These are phyloP conservation scores for Equus quagga DNA, from an alignment of 2,113 vertebrate genomes.

Conservation along the genomic window DNA sequence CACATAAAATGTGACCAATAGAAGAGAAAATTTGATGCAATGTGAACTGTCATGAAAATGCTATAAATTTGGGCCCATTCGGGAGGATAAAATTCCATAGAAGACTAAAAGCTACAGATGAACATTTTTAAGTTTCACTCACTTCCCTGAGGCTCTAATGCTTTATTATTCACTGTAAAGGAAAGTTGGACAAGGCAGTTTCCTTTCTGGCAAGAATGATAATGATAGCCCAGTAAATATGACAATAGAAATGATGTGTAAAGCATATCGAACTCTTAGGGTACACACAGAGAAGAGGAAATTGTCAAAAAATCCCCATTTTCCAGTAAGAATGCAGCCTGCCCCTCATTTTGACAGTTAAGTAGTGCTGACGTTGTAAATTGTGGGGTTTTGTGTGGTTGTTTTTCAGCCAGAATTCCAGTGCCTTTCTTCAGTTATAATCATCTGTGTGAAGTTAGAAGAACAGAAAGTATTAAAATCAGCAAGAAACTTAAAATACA, in stretches of 20 bases:
- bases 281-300: background rate
- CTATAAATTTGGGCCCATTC: background rate
- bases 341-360: background rate
- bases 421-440: background rate
- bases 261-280: background rate
- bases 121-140: background rate
- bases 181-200: background rate
- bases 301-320: background rate
- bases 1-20: background rate
- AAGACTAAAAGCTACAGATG: background rate
- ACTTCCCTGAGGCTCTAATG: background rate
- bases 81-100: background rate
- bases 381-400: background rate
- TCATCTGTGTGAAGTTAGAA: background rate
- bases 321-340: background rate
- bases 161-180: background rate
- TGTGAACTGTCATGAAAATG: background rate
- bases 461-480: background rate
- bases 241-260: background rate
- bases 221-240: background rate
- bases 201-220: background rate
- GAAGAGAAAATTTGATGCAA: background rate
- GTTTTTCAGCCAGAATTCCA: background rate
- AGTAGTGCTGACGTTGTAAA: background rate
- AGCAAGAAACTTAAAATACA: background rate